A percentile compares a stretch with the other conserved stretches of the same genome.
Evolutionary conservation across 2,113 vertebrate species (phyloP).

Genomic region (Daphoenositta chrysoptera): DNA sequence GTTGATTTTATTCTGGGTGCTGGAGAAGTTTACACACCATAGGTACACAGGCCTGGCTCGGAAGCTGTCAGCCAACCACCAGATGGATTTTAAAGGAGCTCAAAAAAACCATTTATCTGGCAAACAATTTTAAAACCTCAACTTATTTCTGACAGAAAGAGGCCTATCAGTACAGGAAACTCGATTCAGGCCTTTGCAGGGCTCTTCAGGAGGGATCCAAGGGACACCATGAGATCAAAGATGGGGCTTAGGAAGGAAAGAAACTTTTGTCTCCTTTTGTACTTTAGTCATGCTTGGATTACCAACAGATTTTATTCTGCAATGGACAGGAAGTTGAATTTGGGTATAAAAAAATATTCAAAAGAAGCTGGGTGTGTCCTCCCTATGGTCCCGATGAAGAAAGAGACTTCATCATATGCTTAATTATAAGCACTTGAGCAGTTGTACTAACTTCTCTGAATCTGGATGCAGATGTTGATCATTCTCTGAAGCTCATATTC

Average conservation of each 20-base stretch:
- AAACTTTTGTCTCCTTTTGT: neutral
- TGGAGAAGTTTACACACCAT: neutral
- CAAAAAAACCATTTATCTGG: neutral
- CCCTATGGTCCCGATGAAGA: neutral
- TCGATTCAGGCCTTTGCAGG: neutral
- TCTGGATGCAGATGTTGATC: conserved; percentile 2
- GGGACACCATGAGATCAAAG: conserved; percentile 15
- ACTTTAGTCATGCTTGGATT: neutral
- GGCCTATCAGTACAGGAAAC: neutral
- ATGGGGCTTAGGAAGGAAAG: neutral
- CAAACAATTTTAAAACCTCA: neutral
- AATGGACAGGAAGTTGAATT: conserved; percentile 2
- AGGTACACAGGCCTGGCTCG: neutral
- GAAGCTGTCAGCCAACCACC: neutral
- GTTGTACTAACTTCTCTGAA: neutral
- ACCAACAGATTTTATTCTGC: neutral
- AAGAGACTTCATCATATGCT: neutral
- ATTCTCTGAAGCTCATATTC: neutral
- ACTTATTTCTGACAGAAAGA: neutral
- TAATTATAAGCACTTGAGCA: conserved; percentile 21
- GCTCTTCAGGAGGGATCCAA: neutral
- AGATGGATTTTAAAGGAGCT: neutral
- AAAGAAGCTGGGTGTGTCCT: neutral
- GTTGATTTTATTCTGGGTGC: neutral
- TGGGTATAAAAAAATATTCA: neutral